Evolutionary conservation across 2,797 vertebrate species (phyloP), one percentile per base, ranked within the genome.

Genomic region (Podarcis siculus): DNA sequence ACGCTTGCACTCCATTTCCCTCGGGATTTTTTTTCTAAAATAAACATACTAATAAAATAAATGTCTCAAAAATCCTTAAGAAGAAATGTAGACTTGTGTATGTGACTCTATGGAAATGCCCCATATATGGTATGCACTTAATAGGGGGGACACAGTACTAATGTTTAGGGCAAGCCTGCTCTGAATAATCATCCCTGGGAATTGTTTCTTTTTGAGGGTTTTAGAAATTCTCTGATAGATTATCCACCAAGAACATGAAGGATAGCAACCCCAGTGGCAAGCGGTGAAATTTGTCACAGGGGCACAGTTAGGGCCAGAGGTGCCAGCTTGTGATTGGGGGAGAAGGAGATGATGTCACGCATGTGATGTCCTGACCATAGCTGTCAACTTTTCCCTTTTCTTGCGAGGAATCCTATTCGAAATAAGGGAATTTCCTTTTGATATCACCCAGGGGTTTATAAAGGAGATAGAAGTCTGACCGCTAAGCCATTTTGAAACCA

Each of bases 21-120:
- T 91, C 55, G 42, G 35, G 6, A 81, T 80, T 61, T 69, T 42
- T 42, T 77, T 67, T 61, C 35, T 67, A 73, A 37, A 67, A 73
- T 69, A 78, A 42, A 19, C 49, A 1, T 66, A 86, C 73, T 79
- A 8, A 81, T 81, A 76, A 90, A 87, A 88, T 58, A 75, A 82
- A 89, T 32, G 73, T 19, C 1, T 1, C 86, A 1, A n/a, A 77
- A 79, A 42, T 89, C 55, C 77, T 80, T 81, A 17, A 21, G 37
- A 73, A 87, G 21, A 35, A 61, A 75, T 84, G 76, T 75, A 81
- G 82, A 87, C 39, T 30, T 75, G n/a, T 19, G 71, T 23, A 73
- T 73, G 72, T 30, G 3, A 73, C 15, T 86, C 42, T 71, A 69
- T 79, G 32, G 49, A 87, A 35, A 35, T 79, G 37, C 30, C 17